Conservation (phyloP, 2,888 invertebrate species). For the Pristionchus mayeri region DNA sequence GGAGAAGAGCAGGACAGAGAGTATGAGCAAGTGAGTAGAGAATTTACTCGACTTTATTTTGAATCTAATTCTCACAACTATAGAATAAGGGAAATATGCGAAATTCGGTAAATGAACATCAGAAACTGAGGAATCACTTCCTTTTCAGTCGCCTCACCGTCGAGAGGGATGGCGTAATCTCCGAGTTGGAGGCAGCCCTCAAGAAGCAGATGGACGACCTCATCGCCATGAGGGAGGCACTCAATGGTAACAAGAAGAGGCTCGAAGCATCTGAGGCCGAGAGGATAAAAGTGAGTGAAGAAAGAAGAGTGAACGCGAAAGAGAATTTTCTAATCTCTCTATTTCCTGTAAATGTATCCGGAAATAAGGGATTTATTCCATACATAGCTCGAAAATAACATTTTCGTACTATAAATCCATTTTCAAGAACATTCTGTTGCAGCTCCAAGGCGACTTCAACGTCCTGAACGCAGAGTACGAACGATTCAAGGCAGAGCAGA, state of each 20-base stretch:
- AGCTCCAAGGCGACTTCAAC: slow-evolving; percentile 51
- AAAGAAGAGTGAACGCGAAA: background rate
- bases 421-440: background rate
- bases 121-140: too few relatives aligned
- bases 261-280: slow-evolving; percentile 12
- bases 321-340: too few relatives aligned
- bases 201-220: slow-evolving; percentile 40
- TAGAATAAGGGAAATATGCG: too few relatives aligned
- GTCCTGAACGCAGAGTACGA: slow-evolving; percentile 56
- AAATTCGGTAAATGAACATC: too few relatives aligned
- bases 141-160: slow-evolving; percentile 14
- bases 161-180: slow-evolving; percentile 29
- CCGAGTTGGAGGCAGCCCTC: background rate
- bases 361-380: too few relatives aligned
- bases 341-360: too few relatives aligned
- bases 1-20: slow-evolving; percentile 48
- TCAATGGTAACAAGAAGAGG: slow-evolving; percentile 43
- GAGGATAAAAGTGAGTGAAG: slow-evolving; percentile 25
- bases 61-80: background rate
- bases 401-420: too few relatives aligned
- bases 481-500: slow-evolving; percentile 60
- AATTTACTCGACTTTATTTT: too few relatives aligned
- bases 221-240: slow-evolving; percentile 6
- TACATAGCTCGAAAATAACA: too few relatives aligned
- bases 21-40: slow-evolving; percentile 7